Base-by-base conservation (phyloP, 2,888 invertebrate species). In the Epirrita christyi region DNA sequence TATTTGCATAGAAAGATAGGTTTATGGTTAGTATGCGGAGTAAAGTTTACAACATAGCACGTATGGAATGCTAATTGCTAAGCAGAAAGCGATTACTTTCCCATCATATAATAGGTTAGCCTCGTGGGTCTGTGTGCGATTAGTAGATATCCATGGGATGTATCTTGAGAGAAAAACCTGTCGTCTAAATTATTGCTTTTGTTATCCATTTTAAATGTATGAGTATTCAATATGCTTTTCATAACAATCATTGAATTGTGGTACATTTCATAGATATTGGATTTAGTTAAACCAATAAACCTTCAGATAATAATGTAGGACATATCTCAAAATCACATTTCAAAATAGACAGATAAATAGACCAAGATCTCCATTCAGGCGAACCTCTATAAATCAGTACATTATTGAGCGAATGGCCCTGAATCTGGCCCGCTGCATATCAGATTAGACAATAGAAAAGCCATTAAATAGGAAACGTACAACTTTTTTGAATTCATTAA, bases 321-420 rank as follows among this genome's bases (percentile, higher is more conserved):
- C 36, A 47, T 43, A 54, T 54, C 55, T 44, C 13, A n/a, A 1
- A 29, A 44, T 46, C 32, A 21, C 21, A 27, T 38, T 55, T 49
- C 15, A 9, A 13, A 48, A 53, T 27, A 40, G 53, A 49, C 48
- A 55, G 43, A 55, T 55, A 38, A 34, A 42, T 38, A 41, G 32
- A 15, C 10, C 13, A 55, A 44, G 55, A 55, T 37, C n/a, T 27
- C 7, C 8, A 47, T 13, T 28, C 38, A 32, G 8, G 11, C 6
- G 9, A 10, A 40, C 44, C 51, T 27, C 47, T 43, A 52, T 52
- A 57, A 57, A 52, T 57, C 56, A 47, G 47, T 37, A 47, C 13
- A 29, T 47, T 48, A 48, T 48, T 40, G 38, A 50, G 34, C 8
- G 41, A 21, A 29, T 27, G 21, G 38, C 37, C 48, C 27, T 15